Percentiles rank a stretch among this genome's conserved stretches.
These are phyloP conservation scores for Diarsia dahlii DNA, from an alignment of 2,888 invertebrate genomes.

Conservation along the genomic window DNA sequence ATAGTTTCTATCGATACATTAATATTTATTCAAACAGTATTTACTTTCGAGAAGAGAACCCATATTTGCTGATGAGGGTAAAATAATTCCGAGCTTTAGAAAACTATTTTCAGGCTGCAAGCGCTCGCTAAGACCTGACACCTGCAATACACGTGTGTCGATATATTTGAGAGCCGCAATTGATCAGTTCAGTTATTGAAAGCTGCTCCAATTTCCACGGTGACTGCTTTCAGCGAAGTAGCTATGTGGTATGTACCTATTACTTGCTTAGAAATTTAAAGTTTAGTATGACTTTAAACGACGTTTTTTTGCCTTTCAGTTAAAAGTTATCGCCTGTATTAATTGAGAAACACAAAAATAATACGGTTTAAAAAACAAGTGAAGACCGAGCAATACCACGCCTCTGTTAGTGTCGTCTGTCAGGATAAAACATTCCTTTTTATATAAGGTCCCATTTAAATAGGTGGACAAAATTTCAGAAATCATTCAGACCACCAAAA, in stretches of 20 bases:
- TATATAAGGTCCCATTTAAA: too few species aligned
- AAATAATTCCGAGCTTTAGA: background rate
- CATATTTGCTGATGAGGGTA: background rate
- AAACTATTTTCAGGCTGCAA: background rate
- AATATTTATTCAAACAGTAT: background rate
- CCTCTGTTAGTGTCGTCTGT: background rate
- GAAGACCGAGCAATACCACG: background rate
- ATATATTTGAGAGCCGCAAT: slow-evolving; percentile 80
- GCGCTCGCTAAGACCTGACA: slow-evolving; percentile 37
- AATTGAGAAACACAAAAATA: background rate
- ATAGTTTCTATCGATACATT: background rate
- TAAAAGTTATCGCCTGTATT: too few species aligned
- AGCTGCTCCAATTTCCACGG: slow-evolving; percentile 83
- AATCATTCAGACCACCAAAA: too few species aligned
- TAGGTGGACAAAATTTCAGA: too few species aligned
- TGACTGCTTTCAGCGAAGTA: slow-evolving; percentile 73
- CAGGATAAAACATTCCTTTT: background rate
- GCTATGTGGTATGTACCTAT: slow-evolving; percentile 70
- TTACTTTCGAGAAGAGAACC: background rate
- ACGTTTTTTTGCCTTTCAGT: too few species aligned
- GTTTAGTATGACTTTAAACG: too few species aligned
- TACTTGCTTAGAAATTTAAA: background rate
- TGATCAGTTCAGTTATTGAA: slow-evolving; percentile 88
- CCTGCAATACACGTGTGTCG: slow-evolving; percentile 63
- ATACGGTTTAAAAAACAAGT: background rate